These are phyloP conservation scores for Loriculus beryllinus DNA, from an alignment of 2,797 vertebrate species.

Conservation along the genomic window DNA sequence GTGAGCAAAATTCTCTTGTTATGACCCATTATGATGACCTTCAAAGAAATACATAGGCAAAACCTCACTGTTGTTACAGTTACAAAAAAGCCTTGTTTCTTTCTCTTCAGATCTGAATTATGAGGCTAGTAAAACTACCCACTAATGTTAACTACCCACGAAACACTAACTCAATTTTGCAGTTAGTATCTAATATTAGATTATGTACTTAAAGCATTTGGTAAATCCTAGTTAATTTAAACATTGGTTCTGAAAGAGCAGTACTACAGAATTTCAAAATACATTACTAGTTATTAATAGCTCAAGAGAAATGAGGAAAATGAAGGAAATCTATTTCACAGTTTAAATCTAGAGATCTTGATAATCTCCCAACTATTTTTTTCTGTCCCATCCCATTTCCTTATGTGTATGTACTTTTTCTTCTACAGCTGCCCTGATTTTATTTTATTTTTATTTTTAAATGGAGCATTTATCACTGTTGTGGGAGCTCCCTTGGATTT, in stretches of 20 bases:
- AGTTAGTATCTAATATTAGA: conserved; percentile 26
- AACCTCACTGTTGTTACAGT: not conserved
- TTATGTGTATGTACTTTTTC: not conserved
- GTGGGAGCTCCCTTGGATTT: not conserved
- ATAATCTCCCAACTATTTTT: not conserved
- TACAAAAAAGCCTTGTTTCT: not conserved
- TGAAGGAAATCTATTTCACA: not conserved
- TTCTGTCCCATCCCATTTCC: not conserved
- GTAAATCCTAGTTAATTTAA: conserved; percentile 31
- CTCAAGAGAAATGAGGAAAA: not conserved
- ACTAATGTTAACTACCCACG: not conserved
- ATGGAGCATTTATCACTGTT: not conserved
- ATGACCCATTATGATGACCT: not conserved
- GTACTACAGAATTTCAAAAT: not conserved
- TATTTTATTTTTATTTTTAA: not conserved
- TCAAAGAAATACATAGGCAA: not conserved
- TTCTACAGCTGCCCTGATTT: not conserved
- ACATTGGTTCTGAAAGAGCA: not conserved
- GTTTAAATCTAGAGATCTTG: not conserved
- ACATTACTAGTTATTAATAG: not conserved
- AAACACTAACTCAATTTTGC: conserved; percentile 42
- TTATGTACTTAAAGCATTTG: not conserved
- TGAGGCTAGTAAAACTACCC: not conserved
- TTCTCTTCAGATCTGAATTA: not conserved
- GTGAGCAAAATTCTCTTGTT: conserved; percentile 32